phyloP scores from a whole-genome alignment of 2,888 invertebrate genomes.

The Argyresthia goedartella region DNA sequence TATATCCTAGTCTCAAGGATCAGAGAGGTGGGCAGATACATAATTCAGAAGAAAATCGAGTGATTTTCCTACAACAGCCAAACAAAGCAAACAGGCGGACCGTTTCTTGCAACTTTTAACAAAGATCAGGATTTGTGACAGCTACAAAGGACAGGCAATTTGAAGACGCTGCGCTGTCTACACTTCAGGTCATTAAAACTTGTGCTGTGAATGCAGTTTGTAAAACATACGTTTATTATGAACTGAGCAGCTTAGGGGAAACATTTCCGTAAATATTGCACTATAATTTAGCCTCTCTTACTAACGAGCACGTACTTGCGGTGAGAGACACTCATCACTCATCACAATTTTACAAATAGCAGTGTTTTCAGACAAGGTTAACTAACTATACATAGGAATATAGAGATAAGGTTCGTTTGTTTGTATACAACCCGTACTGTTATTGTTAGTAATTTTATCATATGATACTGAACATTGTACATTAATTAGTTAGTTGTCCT shows the following conservation, averaged over 20 bases:
- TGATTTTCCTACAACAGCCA: neutral
- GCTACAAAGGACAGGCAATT: neutral
- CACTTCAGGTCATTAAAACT: neutral
- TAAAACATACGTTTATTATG: neutral
- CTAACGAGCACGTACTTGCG: constrained; percentile 59
- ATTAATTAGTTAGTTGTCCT: no score
- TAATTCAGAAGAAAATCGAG: neutral
- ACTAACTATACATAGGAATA: no score
- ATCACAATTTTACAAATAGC: constrained; percentile 19
- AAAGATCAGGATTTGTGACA: constrained; percentile 1
- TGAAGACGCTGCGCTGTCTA: neutral
- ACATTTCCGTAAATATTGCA: constrained; percentile 16
- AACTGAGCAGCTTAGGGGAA: constrained; percentile 20
- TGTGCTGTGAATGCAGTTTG: neutral
- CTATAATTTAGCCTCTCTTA: constrained; percentile 53
- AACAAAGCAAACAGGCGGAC: neutral
- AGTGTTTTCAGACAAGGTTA: constrained; percentile 24
- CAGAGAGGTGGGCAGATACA: neutral
- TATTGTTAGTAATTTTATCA: no score
- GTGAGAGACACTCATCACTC: constrained; percentile 27
- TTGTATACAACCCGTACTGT: no score
- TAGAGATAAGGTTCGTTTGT: no score
- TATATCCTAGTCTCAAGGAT: neutral
- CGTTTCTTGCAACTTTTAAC: neutral
- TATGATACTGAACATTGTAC: no score